Evolutionary conservation across 2,888 invertebrate species (phyloP), one percentile per base, ranked within the genome.

Genomic region (Nycteola revayana): DNA sequence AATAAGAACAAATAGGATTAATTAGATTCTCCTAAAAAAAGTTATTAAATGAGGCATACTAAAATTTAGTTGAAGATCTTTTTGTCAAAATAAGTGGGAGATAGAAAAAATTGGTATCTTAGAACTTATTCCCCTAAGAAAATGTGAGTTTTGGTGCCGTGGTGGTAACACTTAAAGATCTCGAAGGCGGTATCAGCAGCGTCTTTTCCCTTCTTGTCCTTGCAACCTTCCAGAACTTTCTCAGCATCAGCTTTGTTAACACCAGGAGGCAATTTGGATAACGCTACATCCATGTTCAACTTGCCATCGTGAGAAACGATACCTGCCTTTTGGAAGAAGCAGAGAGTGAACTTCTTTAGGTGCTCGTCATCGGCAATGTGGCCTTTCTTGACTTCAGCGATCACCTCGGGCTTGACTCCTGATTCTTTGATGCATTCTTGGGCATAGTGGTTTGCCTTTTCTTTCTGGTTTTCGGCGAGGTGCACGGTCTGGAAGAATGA

Each of bases 241-340:
- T 65, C 60, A 0, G 83, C 79, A 0, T 76, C 76, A 1, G 63
- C 60, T 22, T 77, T 78, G 24, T 82, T 78, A 0, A 80, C 64
- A 1, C 80, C 83, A 1, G 71, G 40, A 0, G 87, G 84, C 0
- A 90, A 27, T 44, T 88, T 87, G 0, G 76, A 47, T 6, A 85
- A 42, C 1, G 89, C 75, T 0, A 63, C 71, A 2, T 87, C 89
- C 0, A 78, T 71, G 10, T 89, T 86, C 7, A 90, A 44, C 30
- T 86, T 79, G 0, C 79, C 86, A 25, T 81, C 75, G 1, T 47
- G 25, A 8, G 60, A 58, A 0, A 85, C 27, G 1, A 88, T 70
- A 1, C 75, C 79, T 1, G 83, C 63, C 41, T 85, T 88, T 37
- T 84, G 65, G 61, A 88, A 82, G 67, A 90, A 80, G 53, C 90